Percentiles rank a stretch among this genome's conserved stretches.
These are phyloP conservation scores for Chrysocyon brachyurus DNA, from an alignment of 2,797 vertebrate species.

Conservation along the genomic window DNA sequence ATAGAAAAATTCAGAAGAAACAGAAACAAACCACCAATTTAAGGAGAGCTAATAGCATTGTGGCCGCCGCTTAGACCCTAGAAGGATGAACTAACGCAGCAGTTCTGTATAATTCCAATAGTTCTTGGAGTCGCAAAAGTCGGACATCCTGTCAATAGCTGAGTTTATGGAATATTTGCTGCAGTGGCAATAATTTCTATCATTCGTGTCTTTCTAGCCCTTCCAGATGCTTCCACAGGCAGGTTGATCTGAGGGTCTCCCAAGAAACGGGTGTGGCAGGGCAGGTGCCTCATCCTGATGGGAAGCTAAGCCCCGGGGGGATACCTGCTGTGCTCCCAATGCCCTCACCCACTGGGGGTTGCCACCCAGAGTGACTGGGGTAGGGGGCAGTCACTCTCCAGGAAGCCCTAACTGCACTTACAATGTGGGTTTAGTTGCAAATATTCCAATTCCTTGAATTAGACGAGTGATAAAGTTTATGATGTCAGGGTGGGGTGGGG, in stretches of 20 bases:
- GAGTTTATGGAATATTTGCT: neutral
- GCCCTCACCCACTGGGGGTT: rapidly evolving
- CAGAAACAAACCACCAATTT: neutral
- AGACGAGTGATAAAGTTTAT: neutral
- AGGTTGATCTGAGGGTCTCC: neutral
- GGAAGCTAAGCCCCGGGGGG: neutral
- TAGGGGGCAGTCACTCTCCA: neutral
- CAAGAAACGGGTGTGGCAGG: rapidly evolving
- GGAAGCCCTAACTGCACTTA: neutral
- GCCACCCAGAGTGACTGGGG: neutral
- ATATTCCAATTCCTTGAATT: neutral
- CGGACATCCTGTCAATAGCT: neutral
- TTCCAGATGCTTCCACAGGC: rapidly evolving
- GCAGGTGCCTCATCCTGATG: rapidly evolving
- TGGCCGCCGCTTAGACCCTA: neutral
- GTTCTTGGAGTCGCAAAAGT: no score
- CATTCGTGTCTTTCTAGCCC: no score
- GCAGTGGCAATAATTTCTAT: no score
- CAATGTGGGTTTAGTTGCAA: neutral
- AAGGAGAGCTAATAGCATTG: neutral
- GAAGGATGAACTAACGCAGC: neutral
- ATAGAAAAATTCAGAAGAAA: neutral
- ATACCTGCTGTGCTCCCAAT: rapidly evolving
- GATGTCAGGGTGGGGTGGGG: no score
- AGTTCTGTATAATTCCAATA: neutral